Percentiles rank a stretch among this genome's conserved stretches.
Conservation (phyloP, 1,140 invertebrate genomes). For the Colletes latitarsis region DNA sequence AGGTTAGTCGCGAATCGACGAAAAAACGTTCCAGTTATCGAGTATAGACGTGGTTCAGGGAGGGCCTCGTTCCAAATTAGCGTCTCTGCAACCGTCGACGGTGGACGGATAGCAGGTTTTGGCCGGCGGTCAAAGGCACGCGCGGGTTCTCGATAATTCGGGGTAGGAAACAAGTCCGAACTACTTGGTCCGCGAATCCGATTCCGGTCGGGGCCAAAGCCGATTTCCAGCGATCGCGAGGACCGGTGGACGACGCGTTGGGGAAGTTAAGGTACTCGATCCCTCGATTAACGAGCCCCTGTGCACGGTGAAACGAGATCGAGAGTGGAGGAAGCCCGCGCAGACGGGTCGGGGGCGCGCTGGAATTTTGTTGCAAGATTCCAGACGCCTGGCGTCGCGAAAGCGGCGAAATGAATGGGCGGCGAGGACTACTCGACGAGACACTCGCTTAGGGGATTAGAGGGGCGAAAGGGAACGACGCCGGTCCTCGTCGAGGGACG, state of each 20-base stretch:
- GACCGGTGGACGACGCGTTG: background rate
- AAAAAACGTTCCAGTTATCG: background rate
- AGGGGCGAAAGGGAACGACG: background rate
- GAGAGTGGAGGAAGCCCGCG: background rate
- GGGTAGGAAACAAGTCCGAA: slow-evolving; percentile 7
- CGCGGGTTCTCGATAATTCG: slow-evolving; percentile 21
- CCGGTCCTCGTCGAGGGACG: background rate
- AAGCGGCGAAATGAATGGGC: slow-evolving; percentile 26
- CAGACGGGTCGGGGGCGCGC: too few species aligned
- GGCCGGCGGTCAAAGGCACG: background rate
- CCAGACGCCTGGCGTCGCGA: background rate
- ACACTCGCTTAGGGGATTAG: slow-evolving; percentile 17
- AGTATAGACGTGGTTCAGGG: background rate
- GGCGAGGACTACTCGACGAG: slow-evolving; percentile 10
- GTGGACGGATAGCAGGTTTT: background rate
- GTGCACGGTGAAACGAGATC: slow-evolving; percentile 6
- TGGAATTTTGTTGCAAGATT: slow-evolving; percentile 14
- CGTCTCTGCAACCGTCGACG: slow-evolving; percentile 22
- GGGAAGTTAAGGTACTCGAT: background rate
- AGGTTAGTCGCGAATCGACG: too few species aligned
- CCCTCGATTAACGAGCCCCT: background rate
- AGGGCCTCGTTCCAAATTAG: slow-evolving; percentile 1
- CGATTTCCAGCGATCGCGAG: background rate
- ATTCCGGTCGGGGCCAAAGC: background rate
- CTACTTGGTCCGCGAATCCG: slow-evolving; percentile 20